phyloP scores from a whole-genome alignment of 2,113 vertebrate species.

The Pipra filicauda region DNA sequence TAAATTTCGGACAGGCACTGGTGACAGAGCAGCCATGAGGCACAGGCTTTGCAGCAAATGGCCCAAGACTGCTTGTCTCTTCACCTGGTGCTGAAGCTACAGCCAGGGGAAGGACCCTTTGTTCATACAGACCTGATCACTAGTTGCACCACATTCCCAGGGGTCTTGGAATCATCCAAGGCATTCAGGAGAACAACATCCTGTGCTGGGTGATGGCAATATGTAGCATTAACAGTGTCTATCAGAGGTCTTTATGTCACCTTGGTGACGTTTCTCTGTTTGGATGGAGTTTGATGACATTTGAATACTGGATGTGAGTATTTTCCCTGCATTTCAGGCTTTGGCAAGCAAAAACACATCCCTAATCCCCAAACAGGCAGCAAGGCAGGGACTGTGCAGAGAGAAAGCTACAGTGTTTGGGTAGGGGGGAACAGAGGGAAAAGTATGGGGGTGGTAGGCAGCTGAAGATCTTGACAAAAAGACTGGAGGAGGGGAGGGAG shows the following conservation, averaged over 20 bases:
- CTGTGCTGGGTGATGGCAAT: not conserved
- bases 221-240: rapidly evolving
- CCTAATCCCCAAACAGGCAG: not conserved
- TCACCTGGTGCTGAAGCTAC: not conserved
- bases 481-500: not conserved
- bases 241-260: not conserved
- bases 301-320: not conserved
- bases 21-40: not conserved
- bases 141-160: not conserved
- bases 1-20: not conserved
- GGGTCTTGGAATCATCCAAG: not conserved
- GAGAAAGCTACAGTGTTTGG: not conserved
- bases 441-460: not conserved
- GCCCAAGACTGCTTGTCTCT: not conserved
- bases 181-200: not conserved
- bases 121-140: not conserved
- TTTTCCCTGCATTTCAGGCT: not conserved
- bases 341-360: not conserved
- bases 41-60: not conserved
- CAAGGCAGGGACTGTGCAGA: not conserved
- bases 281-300: not conserved
- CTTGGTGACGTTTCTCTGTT: not conserved
- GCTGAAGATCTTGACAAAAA: not conserved
- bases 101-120: not conserved
- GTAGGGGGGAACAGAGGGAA: not conserved